Percentiles rank a stretch among this genome's conserved stretches.
phyloP scores from a whole-genome alignment of 2,113 vertebrate species.

The Progne subis region DNA sequence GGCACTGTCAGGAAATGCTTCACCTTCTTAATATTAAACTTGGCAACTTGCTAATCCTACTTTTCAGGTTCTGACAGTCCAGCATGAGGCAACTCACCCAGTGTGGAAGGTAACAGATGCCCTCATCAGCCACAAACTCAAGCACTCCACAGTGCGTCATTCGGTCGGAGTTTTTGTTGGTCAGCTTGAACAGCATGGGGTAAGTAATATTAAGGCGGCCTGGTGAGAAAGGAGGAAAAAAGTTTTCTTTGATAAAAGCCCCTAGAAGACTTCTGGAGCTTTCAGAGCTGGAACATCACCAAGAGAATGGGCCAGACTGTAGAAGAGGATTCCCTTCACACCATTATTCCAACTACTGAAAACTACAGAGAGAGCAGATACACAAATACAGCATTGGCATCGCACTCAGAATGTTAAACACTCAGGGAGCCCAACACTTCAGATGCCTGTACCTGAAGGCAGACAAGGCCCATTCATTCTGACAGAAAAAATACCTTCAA shows the following conservation, averaged over 20 bases:
- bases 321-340: not conserved
- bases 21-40: not conserved
- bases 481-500: not conserved
- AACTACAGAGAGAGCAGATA: not conserved
- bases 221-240: constrained; percentile 31
- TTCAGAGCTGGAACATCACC: not conserved
- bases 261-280: not conserved
- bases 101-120: constrained; percentile 97
- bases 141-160: constrained; percentile 97
- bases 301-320: not conserved
- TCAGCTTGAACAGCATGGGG: constrained; percentile 97
- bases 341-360: not conserved
- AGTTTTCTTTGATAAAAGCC: not conserved
- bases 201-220: constrained; percentile 98
- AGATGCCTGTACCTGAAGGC: not conserved
- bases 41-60: not conserved
- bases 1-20: not conserved
- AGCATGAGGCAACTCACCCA: constrained; percentile 83
- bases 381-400: rapidly evolving
- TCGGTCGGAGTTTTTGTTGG: constrained; percentile 96
- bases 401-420: not conserved
- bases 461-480: not conserved
- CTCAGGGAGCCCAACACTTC: not conserved
- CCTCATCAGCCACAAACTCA: constrained; percentile 97
- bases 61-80: not conserved